Base-by-base conservation (phyloP, 2,888 invertebrate genomes). In the Lapara coniferarum region DNA sequence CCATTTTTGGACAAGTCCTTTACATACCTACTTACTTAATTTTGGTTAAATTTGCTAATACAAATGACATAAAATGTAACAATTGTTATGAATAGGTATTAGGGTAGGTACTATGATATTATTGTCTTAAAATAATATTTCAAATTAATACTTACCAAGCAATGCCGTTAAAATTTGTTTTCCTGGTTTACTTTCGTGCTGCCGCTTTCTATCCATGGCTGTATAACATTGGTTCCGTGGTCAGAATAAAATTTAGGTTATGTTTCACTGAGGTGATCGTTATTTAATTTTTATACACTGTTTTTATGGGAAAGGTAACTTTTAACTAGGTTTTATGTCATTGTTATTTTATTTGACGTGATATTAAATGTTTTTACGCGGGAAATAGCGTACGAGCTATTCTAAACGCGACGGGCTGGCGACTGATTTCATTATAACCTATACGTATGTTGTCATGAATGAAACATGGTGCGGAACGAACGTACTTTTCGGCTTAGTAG, bases 121-220 rank as follows among this genome's bases (percentile, higher is more conserved):
- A 44, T 12, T 44, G 3, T 37, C 5, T 37, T 37, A 37, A 37
- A 37, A 37, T 7, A 37, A 37, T 7, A 7, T 7, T 37, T 37
- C 8, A 37, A 7, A 66, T 52, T 56, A 13, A 49, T 58, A 81
- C 86, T 85, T 72, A 90, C 90, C 90, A n/a, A 84, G 74, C 16
- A 90, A 74, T 56, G 90, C 89, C 10, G 90, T 88, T 14, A 89
- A 74, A 73, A 90, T 84, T 77, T 90, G 90, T 63, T 78, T 83
- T 37, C 75, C 74, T 10, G 88, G 82, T 72, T 78, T 85, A 69
- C 81, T 81, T 75, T 78, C 78, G 19, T 78, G 79, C 75, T 66
- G 69, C 59, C 69, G 71, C 67, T 77, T 75, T 70, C 71, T 71
- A 67, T 88, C 82, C 89, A 88, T 89, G 75, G 71, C 77, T 71